Base-by-base conservation (phyloP, 1,140 invertebrate genomes). In the Macrotrachela quadricornifera region DNA sequence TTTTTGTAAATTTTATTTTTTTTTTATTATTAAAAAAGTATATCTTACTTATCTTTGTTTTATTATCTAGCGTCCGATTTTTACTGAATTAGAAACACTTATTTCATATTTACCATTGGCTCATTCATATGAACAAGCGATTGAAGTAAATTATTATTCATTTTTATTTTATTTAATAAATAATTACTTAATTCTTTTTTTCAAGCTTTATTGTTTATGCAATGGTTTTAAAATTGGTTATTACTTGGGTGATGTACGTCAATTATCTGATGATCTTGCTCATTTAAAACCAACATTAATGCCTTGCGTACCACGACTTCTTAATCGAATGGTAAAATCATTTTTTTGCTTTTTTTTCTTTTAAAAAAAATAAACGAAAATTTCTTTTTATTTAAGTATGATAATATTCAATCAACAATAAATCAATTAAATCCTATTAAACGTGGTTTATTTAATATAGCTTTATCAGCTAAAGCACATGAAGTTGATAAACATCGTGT, bases 281-380 rank as follows among this genome's bases (percentile, higher is more conserved):
- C 79, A 81, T 15, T 71, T 96, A 14, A 81, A 79, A 64, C 91
- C 91, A 0, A 95, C 90, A 3, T 79, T 94, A 42, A 85, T 88
- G 67, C 85, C 87, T 38, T 83, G 86, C 14, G 90, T 96, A 49
- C 91, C 91, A 0, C 74, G 90, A 53, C 72, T 96, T 1, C 73
- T 96, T 10, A 95, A 96, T 72, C 77, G 88, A 50, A 79, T 96
- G 21, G 21, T 30, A 30, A n/a, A n/a, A n/a, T n/a, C n/a, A n/a
- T n/a, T n/a, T n/a, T n/a, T n/a, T n/a, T n/a, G n/a, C n/a, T n/a
- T n/a, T n/a, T n/a, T n/a, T n/a, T n/a, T n/a, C n/a, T n/a, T n/a
- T n/a, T n/a, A n/a, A n/a, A n/a, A n/a, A n/a, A n/a, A n/a, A n/a
- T n/a, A n/a, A n/a, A n/a, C n/a, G n/a, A n/a, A n/a, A n/a, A n/a